Base-by-base conservation (phyloP, 2,113 vertebrate genomes). In the Trinectes maculatus region DNA sequence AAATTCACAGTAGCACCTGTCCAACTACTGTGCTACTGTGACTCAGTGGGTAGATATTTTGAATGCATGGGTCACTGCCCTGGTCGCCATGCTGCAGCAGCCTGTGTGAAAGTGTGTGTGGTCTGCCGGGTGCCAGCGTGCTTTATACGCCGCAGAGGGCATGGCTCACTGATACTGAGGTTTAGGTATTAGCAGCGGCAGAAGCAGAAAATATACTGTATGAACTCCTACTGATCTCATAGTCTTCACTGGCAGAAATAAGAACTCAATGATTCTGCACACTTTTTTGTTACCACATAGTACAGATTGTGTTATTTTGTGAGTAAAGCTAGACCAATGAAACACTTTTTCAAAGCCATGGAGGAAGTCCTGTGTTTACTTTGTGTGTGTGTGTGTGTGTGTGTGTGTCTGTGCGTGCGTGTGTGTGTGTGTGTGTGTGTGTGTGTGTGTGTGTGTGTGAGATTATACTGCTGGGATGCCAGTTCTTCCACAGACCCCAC, bases 401-500 rank as follows among this genome's bases (percentile, higher is more conserved):
- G 62, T 72, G 60, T 62, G 61, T 66, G 58, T 60, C 60, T 71
- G 54, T 80, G 47, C 29, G 59, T 47, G 49, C 70, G 80, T 65
- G 56, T 59, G 63, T 56, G 63, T 54, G 57, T 73, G 70, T 63
- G 66, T 59, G 49, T 64, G 34, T 12, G 34, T 37, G 34, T 37
- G 37, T 40, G 37, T 40, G 37, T 44, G 16, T 44, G 19, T 43
- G 40, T 43, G 40, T 43, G 40, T 43, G 40, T 43, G 40, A 79
- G 64, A 74, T 79, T 74, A 71, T 79, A 79, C 85, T 81, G 66
- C 79, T 83, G 57, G 74, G 84, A 83, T 85, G 83, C 82, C 81
- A 85, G 77, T 67, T 93, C 93, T 94, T 85, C 93, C 94, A 53
- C 68, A 80, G 82, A 86, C 84, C 78, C 94, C 82, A 79, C 75